Conservation (phyloP, 2,797 vertebrate species). For the Danio aesculapii region DNA sequence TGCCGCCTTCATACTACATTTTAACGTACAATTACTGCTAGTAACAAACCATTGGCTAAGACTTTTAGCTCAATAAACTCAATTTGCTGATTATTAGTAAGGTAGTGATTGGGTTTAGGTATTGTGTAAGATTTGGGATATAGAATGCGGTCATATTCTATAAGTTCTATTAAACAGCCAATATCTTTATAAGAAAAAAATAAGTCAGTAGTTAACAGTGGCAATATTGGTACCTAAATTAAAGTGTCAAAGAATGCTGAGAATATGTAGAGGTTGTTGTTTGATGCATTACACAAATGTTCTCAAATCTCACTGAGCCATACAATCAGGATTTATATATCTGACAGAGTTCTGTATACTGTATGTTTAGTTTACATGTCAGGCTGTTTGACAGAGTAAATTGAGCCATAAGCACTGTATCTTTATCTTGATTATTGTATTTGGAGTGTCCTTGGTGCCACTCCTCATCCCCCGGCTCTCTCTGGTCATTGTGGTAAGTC, state of each 20-base stretch:
- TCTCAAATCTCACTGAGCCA: not conserved
- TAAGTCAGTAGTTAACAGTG: too few relatives aligned
- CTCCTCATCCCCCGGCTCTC: constrained; percentile 43
- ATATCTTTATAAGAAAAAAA: too few relatives aligned
- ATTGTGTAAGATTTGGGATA: too few relatives aligned
- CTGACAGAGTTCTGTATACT: not conserved
- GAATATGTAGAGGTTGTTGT: not conserved
- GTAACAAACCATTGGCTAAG: too few relatives aligned
- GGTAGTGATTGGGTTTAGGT: too few relatives aligned
- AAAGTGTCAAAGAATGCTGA: not conserved
- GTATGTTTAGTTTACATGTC: not conserved
- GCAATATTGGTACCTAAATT: too few relatives aligned
- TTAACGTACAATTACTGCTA: too few relatives aligned
- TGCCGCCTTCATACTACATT: too few relatives aligned
- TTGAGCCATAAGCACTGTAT: constrained; percentile 37
- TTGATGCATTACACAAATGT: not conserved
- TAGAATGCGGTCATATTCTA: too few relatives aligned
- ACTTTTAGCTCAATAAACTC: too few relatives aligned
- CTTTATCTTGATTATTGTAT: constrained; percentile 61
- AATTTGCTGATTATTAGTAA: too few relatives aligned
- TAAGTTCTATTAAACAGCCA: not conserved
- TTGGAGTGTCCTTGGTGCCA: constrained; percentile 51
- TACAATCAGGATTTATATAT: not conserved
- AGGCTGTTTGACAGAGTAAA: constrained; percentile 14
- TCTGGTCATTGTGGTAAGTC: constrained; percentile 56